Percentiles rank a stretch among this genome's conserved stretches.
These are phyloP conservation scores for Apteryx owenii DNA, from an alignment of 2,113 vertebrate genomes.

Conservation along the genomic window DNA sequence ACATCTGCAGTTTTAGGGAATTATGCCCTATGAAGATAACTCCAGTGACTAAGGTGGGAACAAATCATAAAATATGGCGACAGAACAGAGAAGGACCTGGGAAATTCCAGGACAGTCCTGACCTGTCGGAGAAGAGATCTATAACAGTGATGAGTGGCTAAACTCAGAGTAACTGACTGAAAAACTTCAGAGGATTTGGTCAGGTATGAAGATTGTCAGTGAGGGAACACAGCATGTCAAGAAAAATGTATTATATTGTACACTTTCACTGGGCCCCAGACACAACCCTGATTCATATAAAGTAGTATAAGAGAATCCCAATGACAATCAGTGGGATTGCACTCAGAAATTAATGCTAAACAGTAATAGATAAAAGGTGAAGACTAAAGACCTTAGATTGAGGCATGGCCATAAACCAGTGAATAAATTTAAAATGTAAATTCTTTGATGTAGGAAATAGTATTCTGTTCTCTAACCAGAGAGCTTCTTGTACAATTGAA, in stretches of 20 bases:
- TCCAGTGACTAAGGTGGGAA: background rate
- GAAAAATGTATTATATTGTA: background rate
- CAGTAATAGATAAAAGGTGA: accelerated
- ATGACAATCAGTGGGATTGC: background rate
- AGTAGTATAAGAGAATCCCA: accelerated
- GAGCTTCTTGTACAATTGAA: background rate
- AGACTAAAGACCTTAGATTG: background rate
- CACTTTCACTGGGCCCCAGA: background rate
- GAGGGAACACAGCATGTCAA: accelerated
- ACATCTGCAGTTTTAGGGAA: background rate
- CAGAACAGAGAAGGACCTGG: background rate
- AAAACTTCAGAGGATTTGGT: background rate
- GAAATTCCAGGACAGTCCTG: background rate
- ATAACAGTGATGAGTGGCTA: background rate
- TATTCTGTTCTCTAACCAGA: background rate
- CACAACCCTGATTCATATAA: accelerated
- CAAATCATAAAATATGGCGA: background rate
- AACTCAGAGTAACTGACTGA: background rate
- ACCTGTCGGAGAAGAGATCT: background rate
- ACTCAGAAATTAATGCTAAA: background rate
- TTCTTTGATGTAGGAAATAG: background rate
- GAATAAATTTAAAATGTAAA: background rate
- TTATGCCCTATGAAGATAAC: background rate
- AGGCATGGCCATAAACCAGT: background rate
- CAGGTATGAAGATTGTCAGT: background rate